Base-by-base conservation (phyloP, 2,113 vertebrate genomes). In the Elanoides forficatus region DNA sequence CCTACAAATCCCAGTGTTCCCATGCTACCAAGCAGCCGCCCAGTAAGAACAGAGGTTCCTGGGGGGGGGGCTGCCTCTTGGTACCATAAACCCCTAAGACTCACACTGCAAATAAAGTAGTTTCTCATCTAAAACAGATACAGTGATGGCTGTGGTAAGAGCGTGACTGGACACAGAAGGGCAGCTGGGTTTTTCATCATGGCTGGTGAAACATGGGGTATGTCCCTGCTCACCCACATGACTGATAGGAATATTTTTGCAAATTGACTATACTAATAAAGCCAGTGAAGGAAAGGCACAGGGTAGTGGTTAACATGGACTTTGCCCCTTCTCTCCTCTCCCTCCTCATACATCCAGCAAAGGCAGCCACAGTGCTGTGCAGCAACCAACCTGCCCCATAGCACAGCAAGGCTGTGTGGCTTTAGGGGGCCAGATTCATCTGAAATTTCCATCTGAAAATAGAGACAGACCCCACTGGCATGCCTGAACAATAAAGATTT, bases 291-390 rank as follows among this genome's bases (percentile, higher is more conserved):
- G 70, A 52, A 47, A 72, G 25, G 38, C 23, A 70, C 13, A 22
- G 0, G 1, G 11, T 15, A 38, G 15, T 10, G 20, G 32, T 17
- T 36, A 30, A 62, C 11, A 2, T 3, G 10, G 47, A 11, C 42
- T 68, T 80, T 8, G 7, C 21, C 40, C 15, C 14, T 60, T 56
- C 60, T 6, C 27, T 60, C 32, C 27, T 43, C 50, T 60, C 22
- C 56, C n/a, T n/a, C 43, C 34, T 18, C 55, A 6, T 3, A 38
- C 0, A 0, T 14, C 27, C 62, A 36, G 15, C n/a, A 70, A 48
- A 72, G 47, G 53, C 66, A 42, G 52, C 13, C 34, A 10, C 6
- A 2, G 32, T 12, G n/a, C 53, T 22, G 58, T 16, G 19, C 11
- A n/a, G 11, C 58, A 68, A 68, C 20, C 17, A 47, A 4, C 12